A percentile compares a stretch with the other conserved stretches of the same genome.
Evolutionary conservation across 2,888 invertebrate species (phyloP).

Genomic region (Parnassius glacialis): DNA sequence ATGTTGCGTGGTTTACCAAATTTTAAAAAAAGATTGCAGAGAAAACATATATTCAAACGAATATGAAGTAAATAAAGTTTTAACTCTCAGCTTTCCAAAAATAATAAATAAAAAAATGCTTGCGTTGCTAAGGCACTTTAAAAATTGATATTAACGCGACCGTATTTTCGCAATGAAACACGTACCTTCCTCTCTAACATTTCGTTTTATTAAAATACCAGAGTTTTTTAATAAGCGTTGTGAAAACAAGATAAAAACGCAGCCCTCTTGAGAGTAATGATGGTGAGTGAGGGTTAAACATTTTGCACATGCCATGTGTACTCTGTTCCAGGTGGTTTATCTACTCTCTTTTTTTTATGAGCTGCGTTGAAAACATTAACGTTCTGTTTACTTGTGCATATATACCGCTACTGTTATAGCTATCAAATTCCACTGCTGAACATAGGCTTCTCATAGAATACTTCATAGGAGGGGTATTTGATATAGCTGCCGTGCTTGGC

Average conservation of each 20-base stretch:
- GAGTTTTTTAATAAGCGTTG: slow-evolving; percentile 9
- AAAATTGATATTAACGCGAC: neutral
- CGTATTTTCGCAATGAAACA: neutral
- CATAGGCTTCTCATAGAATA: no score
- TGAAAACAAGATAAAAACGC: slow-evolving; percentile 8
- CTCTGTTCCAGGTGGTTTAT: neutral
- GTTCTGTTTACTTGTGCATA: slow-evolving; percentile 2
- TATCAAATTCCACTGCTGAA: no score
- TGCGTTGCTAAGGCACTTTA: no score
- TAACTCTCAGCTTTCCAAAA: no score
- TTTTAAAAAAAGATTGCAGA: no score
- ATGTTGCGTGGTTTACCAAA: no score
- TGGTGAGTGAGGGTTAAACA: slow-evolving; percentile 10
- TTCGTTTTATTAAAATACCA: slow-evolving; percentile 3
- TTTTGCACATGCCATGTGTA: slow-evolving; percentile 4
- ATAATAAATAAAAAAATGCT: no score
- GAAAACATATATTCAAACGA: no score
- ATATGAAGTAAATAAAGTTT: no score
- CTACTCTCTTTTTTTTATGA: slow-evolving; percentile 1
- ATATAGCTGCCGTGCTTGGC: no score
- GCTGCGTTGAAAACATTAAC: slow-evolving; percentile 2
- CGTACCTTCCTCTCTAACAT: neutral
- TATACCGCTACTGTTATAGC: neutral
- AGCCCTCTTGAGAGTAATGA: slow-evolving; percentile 2
- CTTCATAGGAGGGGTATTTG: no score